phyloP scores from a whole-genome alignment of 2,888 invertebrate species.

The Megalurothrips usitatus region DNA sequence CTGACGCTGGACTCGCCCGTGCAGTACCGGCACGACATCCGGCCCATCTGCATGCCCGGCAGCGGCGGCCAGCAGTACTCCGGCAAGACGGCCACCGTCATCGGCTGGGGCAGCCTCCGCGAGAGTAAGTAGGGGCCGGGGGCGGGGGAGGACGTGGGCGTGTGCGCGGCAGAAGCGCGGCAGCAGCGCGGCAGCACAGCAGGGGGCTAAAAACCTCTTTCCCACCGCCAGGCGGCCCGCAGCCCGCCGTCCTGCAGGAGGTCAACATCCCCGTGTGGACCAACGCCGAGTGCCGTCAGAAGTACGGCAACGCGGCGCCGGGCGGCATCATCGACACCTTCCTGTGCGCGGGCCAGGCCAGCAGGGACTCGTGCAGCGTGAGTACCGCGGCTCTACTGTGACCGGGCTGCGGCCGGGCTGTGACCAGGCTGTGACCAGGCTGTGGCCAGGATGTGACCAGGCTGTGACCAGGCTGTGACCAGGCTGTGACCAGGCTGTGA shows the following conservation, averaged over 20 bases:
- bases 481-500: no score
- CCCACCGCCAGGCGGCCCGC: conserved; percentile 63
- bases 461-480: no score
- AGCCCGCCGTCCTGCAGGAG: conserved; percentile 75
- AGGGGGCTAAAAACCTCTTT: conserved; percentile 2
- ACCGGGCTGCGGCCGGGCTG: no score
- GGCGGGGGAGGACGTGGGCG: no score
- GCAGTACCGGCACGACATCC: conserved; percentile 62
- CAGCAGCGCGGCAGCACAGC: no score
- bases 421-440: no score
- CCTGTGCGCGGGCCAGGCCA: conserved; percentile 79
- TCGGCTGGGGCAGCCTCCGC: conserved; percentile 82
- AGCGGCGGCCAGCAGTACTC: conserved; percentile 53
- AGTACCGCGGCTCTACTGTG: conserved; percentile 47
- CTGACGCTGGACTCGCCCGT: conserved; percentile 74
- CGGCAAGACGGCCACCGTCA: conserved; percentile 71
- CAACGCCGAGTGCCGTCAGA: conserved; percentile 68
- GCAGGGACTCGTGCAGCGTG: conserved; percentile 86
- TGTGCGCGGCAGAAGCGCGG: no score
- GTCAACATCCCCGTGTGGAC: conserved; percentile 80
- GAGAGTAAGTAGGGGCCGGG: conserved; percentile 57
- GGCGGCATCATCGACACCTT: conserved; percentile 85
- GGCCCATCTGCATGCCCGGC: conserved; percentile 72
- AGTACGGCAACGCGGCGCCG: conserved; percentile 81
- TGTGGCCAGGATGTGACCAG: no score